A percentile compares a stretch with the other conserved stretches of the same genome.
phyloP scores from a whole-genome alignment of 2,113 vertebrate species.

The Zeus faber region DNA sequence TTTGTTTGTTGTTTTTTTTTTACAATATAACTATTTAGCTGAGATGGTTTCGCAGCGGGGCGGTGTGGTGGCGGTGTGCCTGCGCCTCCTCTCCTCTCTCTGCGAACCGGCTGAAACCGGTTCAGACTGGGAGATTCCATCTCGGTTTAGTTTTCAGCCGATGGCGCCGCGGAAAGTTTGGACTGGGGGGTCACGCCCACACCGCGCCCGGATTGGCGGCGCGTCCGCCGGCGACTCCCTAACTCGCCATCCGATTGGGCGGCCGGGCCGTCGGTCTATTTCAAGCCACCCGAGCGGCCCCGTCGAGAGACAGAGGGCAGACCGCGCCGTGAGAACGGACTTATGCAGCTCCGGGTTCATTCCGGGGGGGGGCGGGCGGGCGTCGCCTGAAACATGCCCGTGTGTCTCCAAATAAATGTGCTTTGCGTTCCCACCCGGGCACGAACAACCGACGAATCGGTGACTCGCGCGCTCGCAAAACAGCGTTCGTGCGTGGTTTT shows the following conservation, averaged over 20 bases:
- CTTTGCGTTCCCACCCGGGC: too few relatives aligned
- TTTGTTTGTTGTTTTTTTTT: too few relatives aligned
- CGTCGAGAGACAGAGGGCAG: slow-evolving; percentile 76
- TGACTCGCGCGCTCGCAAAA: too few relatives aligned
- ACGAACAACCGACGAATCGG: too few relatives aligned
- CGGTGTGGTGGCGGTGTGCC: slow-evolving; percentile 81
- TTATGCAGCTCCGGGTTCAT: slow-evolving; percentile 40
- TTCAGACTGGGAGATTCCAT: slow-evolving; percentile 99
- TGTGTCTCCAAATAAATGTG: neutral
- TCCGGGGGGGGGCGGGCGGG: slow-evolving; percentile 28
- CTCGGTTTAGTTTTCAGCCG: slow-evolving; percentile 99
- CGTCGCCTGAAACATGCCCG: neutral
- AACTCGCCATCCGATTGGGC: slow-evolving; percentile 28
- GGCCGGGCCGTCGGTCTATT: slow-evolving; percentile 49
- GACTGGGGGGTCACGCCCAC: slow-evolving; percentile 87
- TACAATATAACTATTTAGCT: slow-evolving; percentile 66
- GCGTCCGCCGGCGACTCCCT: slow-evolving; percentile 17
- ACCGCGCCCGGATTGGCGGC: slow-evolving; percentile 71
- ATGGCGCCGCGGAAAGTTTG: slow-evolving; percentile 99
- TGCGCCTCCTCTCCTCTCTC: slow-evolving; percentile 86
- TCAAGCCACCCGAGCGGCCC: slow-evolving; percentile 72
- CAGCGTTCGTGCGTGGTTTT: neutral
- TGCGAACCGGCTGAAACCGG: slow-evolving; percentile 99
- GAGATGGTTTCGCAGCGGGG: slow-evolving; percentile 73
- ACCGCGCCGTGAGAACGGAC: slow-evolving; percentile 66